Base-by-base conservation (phyloP, 2,113 vertebrate genomes). In the Hippocampus abdominalis region DNA sequence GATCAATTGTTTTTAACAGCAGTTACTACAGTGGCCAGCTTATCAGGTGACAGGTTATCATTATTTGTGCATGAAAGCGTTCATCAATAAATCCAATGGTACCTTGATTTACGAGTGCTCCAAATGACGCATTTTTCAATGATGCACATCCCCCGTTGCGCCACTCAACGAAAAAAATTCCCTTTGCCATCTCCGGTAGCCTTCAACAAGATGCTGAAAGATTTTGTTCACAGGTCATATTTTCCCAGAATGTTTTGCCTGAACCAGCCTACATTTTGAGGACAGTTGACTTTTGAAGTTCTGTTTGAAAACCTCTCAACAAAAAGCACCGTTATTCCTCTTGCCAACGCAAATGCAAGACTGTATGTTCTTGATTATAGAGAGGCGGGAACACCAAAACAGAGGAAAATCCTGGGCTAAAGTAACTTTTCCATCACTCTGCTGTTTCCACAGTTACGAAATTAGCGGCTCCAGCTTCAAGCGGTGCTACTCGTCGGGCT, bases 381-480 rank as follows among this genome's bases (percentile, higher is more conserved):
- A 10, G 11, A 13, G 23, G 54, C 23, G 54, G 23, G 54, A 13
- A 27, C 54, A 15, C n/a, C 12, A 7, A 56, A 21, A 56, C 21
- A 9, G 53, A 56, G 53, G 53, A 56, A 56, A 56, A 56, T 13
- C 53, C 53, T 25, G 9, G 20, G n/a, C 53, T 25, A 12, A 21
- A 16, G 9, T 39, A 10, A 21, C 51, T 3, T 44, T 68, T 42
- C 23, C 23, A 27, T 57, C 23, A 25, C 54, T 4, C 8, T 23
- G 20, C 3, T 71, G 27, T 81, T 68, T 66, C 44, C 40, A 66
- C 71, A 91, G 90, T 13, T 91, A 82, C 73, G 0, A 8, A 4
- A 0, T 91, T 8, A n/a, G 0, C 0, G 92, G 92, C 5, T 0
- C 32, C 0, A 70, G 65, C 51, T 71, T 2, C 68, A 86, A 23